phyloP scores from a whole-genome alignment of 2,797 vertebrate genomes.

The Lutjanus argentimaculatus region DNA sequence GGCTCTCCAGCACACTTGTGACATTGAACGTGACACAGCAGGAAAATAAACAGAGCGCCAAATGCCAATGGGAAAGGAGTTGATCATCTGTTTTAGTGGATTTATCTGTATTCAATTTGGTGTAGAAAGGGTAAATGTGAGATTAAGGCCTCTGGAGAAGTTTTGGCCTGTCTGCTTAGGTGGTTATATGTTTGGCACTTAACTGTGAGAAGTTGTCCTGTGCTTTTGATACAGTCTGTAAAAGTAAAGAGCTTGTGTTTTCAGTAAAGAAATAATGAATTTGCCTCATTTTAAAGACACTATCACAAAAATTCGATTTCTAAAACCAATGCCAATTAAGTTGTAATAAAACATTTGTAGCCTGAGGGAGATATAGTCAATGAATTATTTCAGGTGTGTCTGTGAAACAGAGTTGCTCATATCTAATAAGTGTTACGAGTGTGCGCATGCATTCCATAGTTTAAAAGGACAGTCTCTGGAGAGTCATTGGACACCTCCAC shows the following conservation, averaged over 20 bases:
- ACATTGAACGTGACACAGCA: too few relatives aligned
- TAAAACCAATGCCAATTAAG: neutral
- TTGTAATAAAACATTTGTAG: neutral
- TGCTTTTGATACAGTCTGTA: neutral
- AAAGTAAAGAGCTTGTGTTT: neutral
- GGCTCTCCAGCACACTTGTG: too few relatives aligned
- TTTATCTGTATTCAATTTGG: too few relatives aligned
- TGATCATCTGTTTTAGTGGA: too few relatives aligned
- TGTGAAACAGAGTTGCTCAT: slow-evolving; percentile 8
- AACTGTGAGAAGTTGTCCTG: neutral
- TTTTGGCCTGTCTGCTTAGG: neutral
- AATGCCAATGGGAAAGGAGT: too few relatives aligned
- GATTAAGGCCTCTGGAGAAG: slow-evolving; percentile 12
- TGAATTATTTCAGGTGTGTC: neutral
- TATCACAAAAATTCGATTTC: neutral
- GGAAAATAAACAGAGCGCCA: too few relatives aligned
- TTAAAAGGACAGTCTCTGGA: slow-evolving; percentile 47
- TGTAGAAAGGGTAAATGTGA: neutral
- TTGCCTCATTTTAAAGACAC: neutral
- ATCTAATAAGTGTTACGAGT: neutral
- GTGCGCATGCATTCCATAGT: slow-evolving; percentile 35
- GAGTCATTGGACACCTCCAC: slow-evolving; percentile 69
- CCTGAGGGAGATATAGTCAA: neutral
- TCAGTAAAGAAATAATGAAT: neutral
- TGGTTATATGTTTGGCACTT: neutral